These are phyloP conservation scores for Falco novaeseelandiae DNA, from an alignment of 2,797 vertebrate species.

Conservation along the genomic window DNA sequence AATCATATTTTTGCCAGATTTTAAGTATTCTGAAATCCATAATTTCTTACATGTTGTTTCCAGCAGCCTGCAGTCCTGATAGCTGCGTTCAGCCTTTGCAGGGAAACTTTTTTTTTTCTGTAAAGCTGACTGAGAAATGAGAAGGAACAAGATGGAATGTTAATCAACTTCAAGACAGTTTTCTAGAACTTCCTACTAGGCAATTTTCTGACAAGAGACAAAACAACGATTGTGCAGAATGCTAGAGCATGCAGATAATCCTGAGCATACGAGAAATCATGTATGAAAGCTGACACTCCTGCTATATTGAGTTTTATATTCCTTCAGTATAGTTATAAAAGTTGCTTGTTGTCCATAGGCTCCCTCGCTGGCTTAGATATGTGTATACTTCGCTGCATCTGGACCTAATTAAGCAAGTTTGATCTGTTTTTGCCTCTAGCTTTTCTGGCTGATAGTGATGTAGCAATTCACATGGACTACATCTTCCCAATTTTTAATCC, in stretches of 20 bases:
- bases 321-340: background rate
- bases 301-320: background rate
- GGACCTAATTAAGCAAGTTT: constrained; percentile 30
- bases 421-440: background rate
- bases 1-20: background rate
- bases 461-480: background rate
- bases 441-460: background rate
- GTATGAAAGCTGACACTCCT: background rate
- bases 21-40: background rate
- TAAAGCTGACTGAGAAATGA: background rate
- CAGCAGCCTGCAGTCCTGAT: background rate
- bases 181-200: background rate
- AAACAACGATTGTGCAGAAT: background rate
- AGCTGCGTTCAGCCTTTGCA: background rate
- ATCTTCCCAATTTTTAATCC: background rate
- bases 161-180: background rate
- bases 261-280: background rate
- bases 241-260: background rate
- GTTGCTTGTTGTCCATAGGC: background rate
- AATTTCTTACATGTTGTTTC: background rate
- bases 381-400: background rate
- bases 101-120: background rate
- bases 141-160: background rate
- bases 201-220: background rate
- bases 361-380: background rate